phyloP scores from a whole-genome alignment of 2,888 invertebrate genomes.

The Drosophila flavopinicola region DNA sequence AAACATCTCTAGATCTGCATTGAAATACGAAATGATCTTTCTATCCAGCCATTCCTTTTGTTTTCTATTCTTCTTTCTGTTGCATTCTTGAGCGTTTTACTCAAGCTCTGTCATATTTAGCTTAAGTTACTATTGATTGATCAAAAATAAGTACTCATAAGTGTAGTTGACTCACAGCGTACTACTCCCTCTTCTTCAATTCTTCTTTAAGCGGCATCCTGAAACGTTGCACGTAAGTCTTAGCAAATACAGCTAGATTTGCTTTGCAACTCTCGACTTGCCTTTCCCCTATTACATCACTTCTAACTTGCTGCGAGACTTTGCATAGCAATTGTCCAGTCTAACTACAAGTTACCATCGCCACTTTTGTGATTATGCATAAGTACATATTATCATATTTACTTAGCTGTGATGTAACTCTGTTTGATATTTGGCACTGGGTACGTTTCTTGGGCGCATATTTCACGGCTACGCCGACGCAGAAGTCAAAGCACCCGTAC shows the following conservation, averaged over 20 bases:
- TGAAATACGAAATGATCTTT: no score
- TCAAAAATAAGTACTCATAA: no score
- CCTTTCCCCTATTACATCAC: slow-evolving; percentile 25
- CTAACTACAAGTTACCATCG: neutral
- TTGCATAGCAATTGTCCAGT: slow-evolving; percentile 18
- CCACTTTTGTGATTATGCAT: slow-evolving; percentile 1
- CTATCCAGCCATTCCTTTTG: neutral
- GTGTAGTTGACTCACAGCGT: no score
- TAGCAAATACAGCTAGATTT: neutral
- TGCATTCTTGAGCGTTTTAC: slow-evolving; percentile 1
- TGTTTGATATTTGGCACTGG: slow-evolving; percentile 10
- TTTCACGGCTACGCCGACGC: slow-evolving; percentile 41
- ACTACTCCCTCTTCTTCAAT: neutral
- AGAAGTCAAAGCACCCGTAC: slow-evolving; percentile 46
- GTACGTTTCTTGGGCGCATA: slow-evolving; percentile 17
- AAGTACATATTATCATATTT: slow-evolving; percentile 42
- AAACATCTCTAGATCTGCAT: neutral
- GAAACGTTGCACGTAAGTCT: neutral
- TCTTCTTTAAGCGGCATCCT: neutral
- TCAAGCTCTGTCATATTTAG: no score
- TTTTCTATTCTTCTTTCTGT: neutral
- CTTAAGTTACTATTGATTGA: neutral
- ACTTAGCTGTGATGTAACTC: slow-evolving; percentile 24
- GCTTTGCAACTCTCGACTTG: neutral
- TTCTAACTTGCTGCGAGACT: neutral